Evolutionary conservation across 1,140 invertebrate species (phyloP).

Genomic region (Vollenhovia emeryi): DNA sequence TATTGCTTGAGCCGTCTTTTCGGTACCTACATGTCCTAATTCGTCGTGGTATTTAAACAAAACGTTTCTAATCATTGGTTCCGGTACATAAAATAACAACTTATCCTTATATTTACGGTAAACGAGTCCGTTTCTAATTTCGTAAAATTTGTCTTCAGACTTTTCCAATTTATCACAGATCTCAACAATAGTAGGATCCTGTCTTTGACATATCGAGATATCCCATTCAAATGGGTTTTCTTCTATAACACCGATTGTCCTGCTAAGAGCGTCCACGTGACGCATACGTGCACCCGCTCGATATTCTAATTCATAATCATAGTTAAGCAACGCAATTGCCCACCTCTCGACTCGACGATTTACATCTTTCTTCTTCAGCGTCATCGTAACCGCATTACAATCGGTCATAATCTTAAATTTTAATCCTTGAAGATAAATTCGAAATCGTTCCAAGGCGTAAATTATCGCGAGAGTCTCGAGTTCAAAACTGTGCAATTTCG

Average conservation of each 20-base stretch:
- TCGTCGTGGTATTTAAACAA: too few species aligned
- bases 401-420: conserved; percentile 30
- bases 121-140: conserved; percentile 5
- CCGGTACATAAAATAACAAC: too few species aligned
- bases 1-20: background rate
- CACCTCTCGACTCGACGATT: background rate
- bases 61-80: too few species aligned
- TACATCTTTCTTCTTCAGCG: background rate
- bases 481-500: background rate
- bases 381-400: conserved; percentile 14
- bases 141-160: background rate
- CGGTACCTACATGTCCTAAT: background rate
- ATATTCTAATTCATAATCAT: conserved; percentile 2
- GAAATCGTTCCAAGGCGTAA: background rate
- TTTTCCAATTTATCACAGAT: background rate
- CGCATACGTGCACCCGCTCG: background rate
- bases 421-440: background rate
- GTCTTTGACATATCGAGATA: background rate
- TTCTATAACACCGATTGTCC: background rate
- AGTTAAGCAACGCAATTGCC: background rate
- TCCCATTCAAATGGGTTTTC: conserved; percentile 10
- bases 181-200: background rate
- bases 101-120: background rate
- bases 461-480: conserved; percentile 7
- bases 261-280: background rate